Base-by-base conservation (phyloP, 2,888 invertebrate genomes). In the Petrolisthes manimaculis region DNA sequence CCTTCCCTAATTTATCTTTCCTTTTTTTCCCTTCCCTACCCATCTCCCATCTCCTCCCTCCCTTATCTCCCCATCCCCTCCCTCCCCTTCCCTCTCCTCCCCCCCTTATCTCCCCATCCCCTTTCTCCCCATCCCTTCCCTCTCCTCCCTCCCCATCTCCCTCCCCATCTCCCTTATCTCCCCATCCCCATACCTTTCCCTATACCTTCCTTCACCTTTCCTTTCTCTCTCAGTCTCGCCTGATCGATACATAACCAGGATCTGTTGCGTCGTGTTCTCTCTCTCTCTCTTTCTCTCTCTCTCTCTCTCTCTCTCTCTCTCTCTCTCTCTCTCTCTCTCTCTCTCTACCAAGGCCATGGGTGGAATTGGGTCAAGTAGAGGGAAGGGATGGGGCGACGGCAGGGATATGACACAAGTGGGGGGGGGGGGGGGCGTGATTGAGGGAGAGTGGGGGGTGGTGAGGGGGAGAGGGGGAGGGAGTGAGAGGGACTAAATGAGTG, bases 61-160 rank as follows among this genome's bases (percentile, higher is more conserved):
- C 54, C 79, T 56, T 56, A 6, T 54, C 54, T 61, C 69, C 83
- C n/a, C 67, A n/a, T 53, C 69, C 69, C 54, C 67, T 21, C 82
- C 54, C 14, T 24, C 69, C 54, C 54, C 54, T 54, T 0, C 8
- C 4, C 67, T 51, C 21, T 14, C 71, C 14, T 14, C 71, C 61
- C 53, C 83, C 83, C 14, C 18, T 53, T 24, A 18, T 55, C 5
- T 9, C 12, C 61, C 12, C 55, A 18, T 54, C 2, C 18, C 6
- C 80, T 5, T 55, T 8, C 3, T n/a, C 24, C 18, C 5, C 5
- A 5, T 55, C 80, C 12, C 24, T 8, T 54, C 61, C 51, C 80
- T 24, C 18, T 53, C n/a, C 74, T 21, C n/a, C 74, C 74, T 24
- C 8, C 74, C 24, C n/a, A 18, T 0, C 24, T 21, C n/a, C 18